These are phyloP conservation scores for Tyria jacobaeae DNA, from an alignment of 2,888 invertebrate species.

Conservation along the genomic window DNA sequence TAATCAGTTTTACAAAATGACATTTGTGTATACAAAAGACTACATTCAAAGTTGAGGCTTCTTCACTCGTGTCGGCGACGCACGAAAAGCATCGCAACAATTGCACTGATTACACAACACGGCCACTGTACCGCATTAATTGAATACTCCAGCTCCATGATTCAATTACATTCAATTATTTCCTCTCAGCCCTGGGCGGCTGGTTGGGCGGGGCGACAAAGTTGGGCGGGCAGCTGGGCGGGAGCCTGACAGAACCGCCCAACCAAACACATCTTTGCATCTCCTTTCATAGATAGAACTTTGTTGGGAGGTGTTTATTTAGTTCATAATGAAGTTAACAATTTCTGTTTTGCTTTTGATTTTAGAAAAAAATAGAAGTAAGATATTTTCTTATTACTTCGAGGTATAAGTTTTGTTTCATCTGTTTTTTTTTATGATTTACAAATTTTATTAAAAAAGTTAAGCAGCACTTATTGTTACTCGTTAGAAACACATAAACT, in stretches of 20 bases:
- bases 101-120: conserved; percentile 67
- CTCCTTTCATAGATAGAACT: conserved; percentile 42
- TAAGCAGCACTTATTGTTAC: neutral
- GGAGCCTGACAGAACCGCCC: conserved; percentile 72
- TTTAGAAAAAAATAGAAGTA: neutral
- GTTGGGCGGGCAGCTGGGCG: conserved; percentile 74
- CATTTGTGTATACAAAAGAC: neutral
- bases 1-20: neutral
- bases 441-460: neutral
- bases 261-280: conserved; percentile 56
- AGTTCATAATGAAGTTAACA: conserved; percentile 21
- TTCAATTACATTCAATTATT: conserved; percentile 82
- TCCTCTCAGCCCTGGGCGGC: conserved; percentile 61
- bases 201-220: conserved; percentile 67
- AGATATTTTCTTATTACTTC: neutral
- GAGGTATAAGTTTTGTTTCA: neutral
- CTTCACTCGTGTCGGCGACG: neutral
- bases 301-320: conserved; percentile 33
- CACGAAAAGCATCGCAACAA: conserved; percentile 56
- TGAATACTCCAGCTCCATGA: conserved; percentile 73
- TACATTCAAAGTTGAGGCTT: conserved; percentile 6
- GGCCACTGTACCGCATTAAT: conserved; percentile 64
- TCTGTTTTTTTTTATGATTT: neutral
- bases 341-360: neutral
- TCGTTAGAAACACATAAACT: no score